Conservation (phyloP, 2,797 vertebrate genomes). For the Glyptemys insculpta region DNA sequence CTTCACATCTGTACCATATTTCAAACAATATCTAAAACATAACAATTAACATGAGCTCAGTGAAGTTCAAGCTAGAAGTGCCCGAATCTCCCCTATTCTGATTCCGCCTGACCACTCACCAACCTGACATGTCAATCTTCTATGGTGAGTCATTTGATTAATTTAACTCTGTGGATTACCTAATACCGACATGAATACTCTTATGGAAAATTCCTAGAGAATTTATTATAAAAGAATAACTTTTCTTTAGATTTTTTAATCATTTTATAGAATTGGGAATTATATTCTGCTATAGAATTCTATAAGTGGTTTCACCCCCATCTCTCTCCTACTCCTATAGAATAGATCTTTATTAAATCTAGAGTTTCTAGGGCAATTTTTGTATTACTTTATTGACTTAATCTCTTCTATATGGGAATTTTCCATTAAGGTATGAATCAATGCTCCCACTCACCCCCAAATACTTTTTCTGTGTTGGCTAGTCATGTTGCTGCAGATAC, state of each 20-base stretch:
- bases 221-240: background rate
- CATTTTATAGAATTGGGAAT: background rate
- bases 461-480: conserved; percentile 44
- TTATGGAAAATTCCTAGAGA: background rate
- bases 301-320: background rate
- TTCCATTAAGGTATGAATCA: conserved; percentile 65
- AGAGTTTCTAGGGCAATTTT: conserved; percentile 50
- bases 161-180: background rate
- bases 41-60: background rate
- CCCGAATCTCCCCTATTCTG: background rate
- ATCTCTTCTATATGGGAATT: conserved; percentile 46
- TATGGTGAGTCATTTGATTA: background rate
- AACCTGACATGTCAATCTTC: background rate
- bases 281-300: background rate
- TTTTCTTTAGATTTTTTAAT: background rate
- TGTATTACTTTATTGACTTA: conserved; percentile 33
- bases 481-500: conserved; percentile 26
- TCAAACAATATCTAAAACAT: background rate
- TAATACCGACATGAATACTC: background rate
- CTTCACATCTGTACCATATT: conserved; percentile 49
- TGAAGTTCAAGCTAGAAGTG: background rate
- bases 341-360: conserved; percentile 46
- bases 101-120: background rate
- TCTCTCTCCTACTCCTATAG: background rate
- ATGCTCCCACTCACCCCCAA: conserved; percentile 38